phyloP scores from a whole-genome alignment of 2,113 vertebrate genomes.

The Aptenodytes patagonicus region DNA sequence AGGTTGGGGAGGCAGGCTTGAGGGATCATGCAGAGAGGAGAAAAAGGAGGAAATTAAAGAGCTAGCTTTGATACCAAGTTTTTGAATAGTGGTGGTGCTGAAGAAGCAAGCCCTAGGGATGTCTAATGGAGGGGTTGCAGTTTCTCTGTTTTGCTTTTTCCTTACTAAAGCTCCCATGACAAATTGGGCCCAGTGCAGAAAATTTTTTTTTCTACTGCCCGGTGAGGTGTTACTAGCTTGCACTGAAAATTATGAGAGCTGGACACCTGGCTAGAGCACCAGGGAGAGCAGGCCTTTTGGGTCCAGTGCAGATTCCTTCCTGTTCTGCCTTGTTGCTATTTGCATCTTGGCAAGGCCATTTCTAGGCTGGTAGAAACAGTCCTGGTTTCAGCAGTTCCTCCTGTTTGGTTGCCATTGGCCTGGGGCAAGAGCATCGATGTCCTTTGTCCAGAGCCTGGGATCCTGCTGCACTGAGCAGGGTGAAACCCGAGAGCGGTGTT shows the following conservation, averaged over 20 bases:
- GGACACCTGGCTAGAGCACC: neutral
- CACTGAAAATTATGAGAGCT: fast-evolving
- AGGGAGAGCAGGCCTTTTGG: neutral
- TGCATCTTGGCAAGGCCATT: neutral
- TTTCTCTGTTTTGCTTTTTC: neutral
- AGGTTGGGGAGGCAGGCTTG: neutral
- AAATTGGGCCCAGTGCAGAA: neutral
- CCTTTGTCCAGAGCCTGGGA: neutral
- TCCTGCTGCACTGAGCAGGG: neutral
- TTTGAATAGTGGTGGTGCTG: neutral
- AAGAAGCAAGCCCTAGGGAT: neutral
- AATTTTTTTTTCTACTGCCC: fast-evolving
- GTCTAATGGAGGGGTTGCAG: neutral
- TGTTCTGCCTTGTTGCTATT: neutral
- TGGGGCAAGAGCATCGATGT: neutral
- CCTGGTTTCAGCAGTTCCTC: neutral
- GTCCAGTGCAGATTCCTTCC: neutral
- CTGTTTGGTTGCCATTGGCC: neutral
- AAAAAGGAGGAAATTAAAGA: neutral
- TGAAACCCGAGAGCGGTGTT: fast-evolving
- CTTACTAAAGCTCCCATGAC: neutral
- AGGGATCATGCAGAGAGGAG: neutral
- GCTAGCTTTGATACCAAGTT: neutral
- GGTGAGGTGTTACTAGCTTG: fast-evolving
- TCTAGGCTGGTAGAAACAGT: neutral